phyloP scores from a whole-genome alignment of 2,797 vertebrate genomes.

The Coregonus sp. region DNA sequence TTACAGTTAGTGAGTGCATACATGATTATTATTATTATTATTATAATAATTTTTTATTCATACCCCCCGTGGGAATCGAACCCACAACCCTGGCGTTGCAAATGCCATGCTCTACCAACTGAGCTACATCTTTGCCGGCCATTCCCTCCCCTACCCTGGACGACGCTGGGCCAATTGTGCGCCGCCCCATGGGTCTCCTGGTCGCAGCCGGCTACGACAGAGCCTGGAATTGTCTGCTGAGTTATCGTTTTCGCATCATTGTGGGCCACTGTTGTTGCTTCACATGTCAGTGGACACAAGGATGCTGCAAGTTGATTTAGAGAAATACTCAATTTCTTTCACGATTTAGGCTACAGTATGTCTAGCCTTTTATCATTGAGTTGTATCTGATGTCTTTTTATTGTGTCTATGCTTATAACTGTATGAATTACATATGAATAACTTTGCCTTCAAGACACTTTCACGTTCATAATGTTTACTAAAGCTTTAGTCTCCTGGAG shows the following conservation, averaged over 20 bases:
- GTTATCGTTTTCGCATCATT: background rate
- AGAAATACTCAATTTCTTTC: background rate
- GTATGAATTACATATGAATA: background rate
- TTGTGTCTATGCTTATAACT: background rate
- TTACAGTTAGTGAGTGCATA: no score
- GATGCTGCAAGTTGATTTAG: background rate
- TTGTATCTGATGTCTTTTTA: background rate
- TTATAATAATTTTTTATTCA: no score
- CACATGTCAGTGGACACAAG: background rate
- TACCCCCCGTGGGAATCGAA: no score
- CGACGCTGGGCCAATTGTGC: no score
- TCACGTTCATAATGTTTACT: background rate
- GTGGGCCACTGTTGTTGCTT: background rate
- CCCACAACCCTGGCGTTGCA: no score
- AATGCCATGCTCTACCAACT: no score
- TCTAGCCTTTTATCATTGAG: background rate
- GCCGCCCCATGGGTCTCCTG: no score
- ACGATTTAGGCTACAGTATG: background rate
- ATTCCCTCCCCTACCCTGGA: no score
- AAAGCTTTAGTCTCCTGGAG: background rate
- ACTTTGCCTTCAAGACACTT: background rate
- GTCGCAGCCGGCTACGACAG: no score
- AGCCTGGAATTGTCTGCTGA: background rate
- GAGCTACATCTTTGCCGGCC: no score
- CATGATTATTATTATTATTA: no score